Evolutionary conservation across 2,888 invertebrate species (phyloP).

Genomic region (Cordilura impudica): DNA sequence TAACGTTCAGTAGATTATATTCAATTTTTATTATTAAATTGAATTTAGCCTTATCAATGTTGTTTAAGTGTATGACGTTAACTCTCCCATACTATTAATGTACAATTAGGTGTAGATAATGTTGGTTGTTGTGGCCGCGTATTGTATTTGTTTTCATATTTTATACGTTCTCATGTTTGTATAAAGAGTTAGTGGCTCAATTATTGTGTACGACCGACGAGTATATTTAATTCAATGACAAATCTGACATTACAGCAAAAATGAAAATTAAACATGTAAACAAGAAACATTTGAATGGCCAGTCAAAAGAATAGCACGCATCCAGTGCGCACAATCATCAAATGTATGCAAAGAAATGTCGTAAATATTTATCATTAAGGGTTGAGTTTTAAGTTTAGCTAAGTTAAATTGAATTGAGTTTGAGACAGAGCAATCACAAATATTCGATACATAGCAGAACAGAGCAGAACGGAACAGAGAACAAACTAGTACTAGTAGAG

Average conservation of each 20-base stretch:
- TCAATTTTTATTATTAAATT: not conserved
- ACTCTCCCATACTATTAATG: not conserved
- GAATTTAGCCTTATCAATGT: conserved; percentile 27
- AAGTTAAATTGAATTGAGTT: conserved; percentile 38
- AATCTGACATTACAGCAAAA: conserved; percentile 28
- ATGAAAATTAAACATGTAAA: not conserved
- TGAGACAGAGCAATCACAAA: conserved; percentile 33
- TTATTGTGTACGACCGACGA: conserved; percentile 42
- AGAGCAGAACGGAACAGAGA: not conserved
- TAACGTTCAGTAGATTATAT: not conserved
- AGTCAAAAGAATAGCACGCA: not conserved
- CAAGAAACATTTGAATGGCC: not conserved
- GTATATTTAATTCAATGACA: conserved; percentile 48
- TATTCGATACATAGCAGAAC: conserved; percentile 2
- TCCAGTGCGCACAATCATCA: conserved; percentile 43
- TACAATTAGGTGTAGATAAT: not conserved
- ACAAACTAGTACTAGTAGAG: conserved; percentile 18
- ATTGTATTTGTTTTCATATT: too few relatives aligned
- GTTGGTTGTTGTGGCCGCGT: too few relatives aligned
- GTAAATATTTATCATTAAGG: conserved; percentile 42
- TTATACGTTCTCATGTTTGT: not conserved
- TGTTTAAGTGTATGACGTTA: conserved; percentile 43
- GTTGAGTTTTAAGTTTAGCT: conserved; percentile 48
- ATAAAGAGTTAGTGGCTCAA: conserved; percentile 11
- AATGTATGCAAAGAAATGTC: conserved; percentile 25